phyloP scores from a whole-genome alignment of 2,888 invertebrate species.

The Pterobdella sp. region DNA sequence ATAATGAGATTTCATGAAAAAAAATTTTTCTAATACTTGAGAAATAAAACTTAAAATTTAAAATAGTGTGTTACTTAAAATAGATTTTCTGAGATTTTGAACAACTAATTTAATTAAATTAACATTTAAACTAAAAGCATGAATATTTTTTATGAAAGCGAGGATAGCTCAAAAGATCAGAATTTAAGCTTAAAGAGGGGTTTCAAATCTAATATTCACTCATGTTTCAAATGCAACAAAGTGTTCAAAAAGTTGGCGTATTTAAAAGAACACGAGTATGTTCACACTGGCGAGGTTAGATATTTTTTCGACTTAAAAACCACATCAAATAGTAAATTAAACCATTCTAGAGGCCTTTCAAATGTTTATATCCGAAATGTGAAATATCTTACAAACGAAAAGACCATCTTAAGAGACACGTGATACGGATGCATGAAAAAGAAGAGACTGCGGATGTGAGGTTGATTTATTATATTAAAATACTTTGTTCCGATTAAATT shows the following conservation, averaged over 20 bases:
- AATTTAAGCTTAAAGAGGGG: not conserved
- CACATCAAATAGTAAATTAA: not conserved
- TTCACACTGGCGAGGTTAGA: slow-evolving; percentile 19
- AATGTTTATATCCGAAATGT: not conserved
- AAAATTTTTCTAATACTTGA: not conserved
- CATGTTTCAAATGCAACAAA: slow-evolving; percentile 15
- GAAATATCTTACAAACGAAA: not conserved
- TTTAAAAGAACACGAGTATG: slow-evolving; percentile 4
- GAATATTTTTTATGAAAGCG: not conserved
- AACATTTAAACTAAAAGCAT: slow-evolving; percentile 1
- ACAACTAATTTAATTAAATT: not conserved
- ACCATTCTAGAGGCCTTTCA: not conserved
- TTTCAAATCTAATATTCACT: not conserved
- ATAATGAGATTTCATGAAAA: not conserved
- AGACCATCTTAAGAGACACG: slow-evolving; percentile 7
- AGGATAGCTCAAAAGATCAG: not conserved
- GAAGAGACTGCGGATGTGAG: not conserved
- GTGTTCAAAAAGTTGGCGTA: not conserved
- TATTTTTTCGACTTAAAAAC: not conserved
- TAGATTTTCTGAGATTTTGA: not conserved
- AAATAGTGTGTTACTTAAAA: not conserved
- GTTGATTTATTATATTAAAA: too few relatives aligned
- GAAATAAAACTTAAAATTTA: not conserved
- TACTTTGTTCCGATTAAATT: too few relatives aligned
- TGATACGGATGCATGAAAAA: not conserved